These are phyloP conservation scores for Sebastes minor DNA, from an alignment of 2,797 vertebrate species.

Conservation along the genomic window DNA sequence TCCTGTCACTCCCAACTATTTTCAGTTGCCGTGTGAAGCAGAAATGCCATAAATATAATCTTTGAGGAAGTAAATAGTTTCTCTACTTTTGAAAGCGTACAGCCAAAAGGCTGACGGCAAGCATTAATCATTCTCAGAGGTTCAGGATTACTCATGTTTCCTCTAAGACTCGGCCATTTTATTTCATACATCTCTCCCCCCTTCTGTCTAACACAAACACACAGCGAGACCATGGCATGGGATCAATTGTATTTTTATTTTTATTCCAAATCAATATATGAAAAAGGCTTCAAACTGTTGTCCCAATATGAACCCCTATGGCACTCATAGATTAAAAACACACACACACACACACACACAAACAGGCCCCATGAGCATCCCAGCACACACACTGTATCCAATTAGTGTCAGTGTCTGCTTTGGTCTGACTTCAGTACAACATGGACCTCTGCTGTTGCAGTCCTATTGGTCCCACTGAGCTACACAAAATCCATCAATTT, in stretches of 20 bases:
- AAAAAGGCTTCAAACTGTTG: slow-evolving; percentile 31
- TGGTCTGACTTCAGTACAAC: slow-evolving; percentile 49
- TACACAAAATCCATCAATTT: slow-evolving; percentile 55
- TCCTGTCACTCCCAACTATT: not conserved
- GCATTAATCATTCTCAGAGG: slow-evolving; percentile 53
- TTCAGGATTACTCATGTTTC: slow-evolving; percentile 47
- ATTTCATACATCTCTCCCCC: slow-evolving; percentile 23
- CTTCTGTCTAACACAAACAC: not conserved
- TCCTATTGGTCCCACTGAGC: slow-evolving; percentile 56
- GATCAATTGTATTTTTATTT: slow-evolving; percentile 40
- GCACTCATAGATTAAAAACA: slow-evolving; percentile 4
- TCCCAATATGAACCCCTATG: slow-evolving; percentile 13
- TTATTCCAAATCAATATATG: slow-evolving; percentile 44
- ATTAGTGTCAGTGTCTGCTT: slow-evolving; percentile 52
- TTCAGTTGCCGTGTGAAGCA: slow-evolving; percentile 24
- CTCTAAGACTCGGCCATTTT: slow-evolving; percentile 9
- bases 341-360: slow-evolving; percentile 10
- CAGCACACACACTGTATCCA: slow-evolving; percentile 35
- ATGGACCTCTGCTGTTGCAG: slow-evolving; percentile 19
- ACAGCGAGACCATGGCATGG: not conserved
- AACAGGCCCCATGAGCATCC: not conserved
- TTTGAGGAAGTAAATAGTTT: slow-evolving; percentile 29
- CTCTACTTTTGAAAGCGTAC: slow-evolving; percentile 20
- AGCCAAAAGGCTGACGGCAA: slow-evolving; percentile 33
- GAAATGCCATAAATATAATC: slow-evolving; percentile 19